Percentiles rank a stretch among this genome's conserved stretches.
phyloP scores from a whole-genome alignment of 2,113 vertebrate species.

The Tapirus terrestris region DNA sequence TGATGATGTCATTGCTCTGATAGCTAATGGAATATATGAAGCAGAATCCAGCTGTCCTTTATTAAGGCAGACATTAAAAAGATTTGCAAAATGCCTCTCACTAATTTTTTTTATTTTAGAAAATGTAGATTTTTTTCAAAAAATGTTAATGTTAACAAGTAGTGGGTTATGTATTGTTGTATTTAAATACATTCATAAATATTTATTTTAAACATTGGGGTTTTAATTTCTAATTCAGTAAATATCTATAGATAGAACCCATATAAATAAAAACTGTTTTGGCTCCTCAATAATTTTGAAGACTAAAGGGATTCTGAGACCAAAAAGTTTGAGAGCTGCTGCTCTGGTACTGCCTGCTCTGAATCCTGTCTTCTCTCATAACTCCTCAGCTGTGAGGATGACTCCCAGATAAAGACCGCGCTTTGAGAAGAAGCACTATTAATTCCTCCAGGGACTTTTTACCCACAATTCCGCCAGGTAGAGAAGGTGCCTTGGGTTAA shows the following conservation, averaged over 20 bases:
- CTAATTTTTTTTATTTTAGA: constrained; percentile 10
- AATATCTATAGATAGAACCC: constrained; percentile 29
- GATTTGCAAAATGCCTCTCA: constrained; percentile 18
- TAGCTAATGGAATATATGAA: background rate
- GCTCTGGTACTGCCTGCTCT: background rate
- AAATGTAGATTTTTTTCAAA: background rate
- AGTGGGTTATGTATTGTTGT: background rate
- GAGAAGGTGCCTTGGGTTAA: background rate
- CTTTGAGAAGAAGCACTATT: background rate
- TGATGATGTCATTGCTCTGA: background rate
- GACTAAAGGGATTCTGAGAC: background rate
- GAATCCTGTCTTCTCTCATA: background rate
- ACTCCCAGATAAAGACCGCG: background rate
- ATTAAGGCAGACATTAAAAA: background rate
- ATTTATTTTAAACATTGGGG: background rate
- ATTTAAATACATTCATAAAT: constrained; percentile 17
- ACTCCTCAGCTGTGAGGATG: background rate
- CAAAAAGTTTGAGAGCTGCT: background rate
- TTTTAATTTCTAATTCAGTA: constrained; percentile 32
- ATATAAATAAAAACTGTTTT: constrained; percentile 23
- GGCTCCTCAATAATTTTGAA: constrained; percentile 28
- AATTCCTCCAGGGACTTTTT: constrained; percentile 5
- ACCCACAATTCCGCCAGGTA: background rate
- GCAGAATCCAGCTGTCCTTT: background rate
- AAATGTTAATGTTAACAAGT: constrained; percentile 20